Base-by-base conservation (phyloP, 2,888 invertebrate genomes). In the Parapristionchus giblindavisi region DNA sequence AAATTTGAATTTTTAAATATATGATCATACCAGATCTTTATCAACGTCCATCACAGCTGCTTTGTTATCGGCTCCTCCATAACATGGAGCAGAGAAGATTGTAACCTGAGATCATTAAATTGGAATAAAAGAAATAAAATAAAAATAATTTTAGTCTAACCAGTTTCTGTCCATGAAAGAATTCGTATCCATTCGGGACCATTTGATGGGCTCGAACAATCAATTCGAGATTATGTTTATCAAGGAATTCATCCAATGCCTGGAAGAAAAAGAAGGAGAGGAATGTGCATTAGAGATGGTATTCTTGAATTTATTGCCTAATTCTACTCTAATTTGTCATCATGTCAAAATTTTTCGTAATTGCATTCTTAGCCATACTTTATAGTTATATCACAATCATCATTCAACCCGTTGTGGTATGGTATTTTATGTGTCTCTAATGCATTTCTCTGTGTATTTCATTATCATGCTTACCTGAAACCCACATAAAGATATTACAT, bases 171-270 rank as follows among this genome's bases (percentile, higher is more conserved):
- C 60, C 72, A 54, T 72, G 72, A 60, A 72, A 72, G 72, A 72
- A 72, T 48, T 72, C 72, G 36, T 72, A 72, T n/a, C 72, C 72
- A 72, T 72, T 43, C n/a, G 40, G 58, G 24, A 72, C 60, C 72
- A 72, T 72, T 43, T 72, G 72, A 60, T 72, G 72, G n/a, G 72
- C 72, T 29, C 72, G 58, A 11, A 72, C 72, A n/a, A 72, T 60
- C 72, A 72, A 32, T 52, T 72, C 27, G 3, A 72, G 60, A 60
- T 72, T 40, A 24, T 72, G 72, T 17, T 43, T 38, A n/a, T 24
- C 32, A 24, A 72, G 43, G 34, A 72, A 72, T 21, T n/a, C 5
- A 21, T 70, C 70, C 17, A 70, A 56, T 17, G 54, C 71, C 58
- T 54, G 48, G 48, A n/a, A 60, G 32, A 27, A 29, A 29, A 17